Base-by-base conservation (phyloP, 2,797 vertebrate genomes). In the Rhynchotus rufescens region DNA sequence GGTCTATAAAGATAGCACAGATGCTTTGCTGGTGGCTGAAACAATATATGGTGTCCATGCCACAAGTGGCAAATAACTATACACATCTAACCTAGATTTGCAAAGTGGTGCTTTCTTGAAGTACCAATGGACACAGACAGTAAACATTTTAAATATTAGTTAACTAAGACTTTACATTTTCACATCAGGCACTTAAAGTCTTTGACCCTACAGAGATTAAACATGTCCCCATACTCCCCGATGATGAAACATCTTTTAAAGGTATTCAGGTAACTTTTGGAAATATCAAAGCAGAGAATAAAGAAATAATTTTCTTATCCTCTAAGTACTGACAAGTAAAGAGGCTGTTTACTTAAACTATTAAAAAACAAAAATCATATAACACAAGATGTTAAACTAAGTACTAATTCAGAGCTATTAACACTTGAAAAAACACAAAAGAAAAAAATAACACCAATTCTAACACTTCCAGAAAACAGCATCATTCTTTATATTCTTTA, bases 371-470 rank as follows among this genome's bases (percentile, higher is more conserved):
- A 42, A 86, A 78, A 64, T 84, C 36, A 77, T 61, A 77, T 15
- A 59, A 20, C 13, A 42, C 2, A 6, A 62, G 44, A 72, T 40
- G 34, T 88, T 62, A 49, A 80, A 34, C 64, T 34, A 57, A 78
- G 61, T 0, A 80, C 10, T 6, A 72, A 67, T 88, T 62, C 51
- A 80, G 60, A 77, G 17, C 36, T 51, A 21, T n/a, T 66, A 64
- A 78, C 15, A 52, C 28, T 15, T 68, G 56, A 66, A 84, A 92
- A 82, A 82, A 80, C 8, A 32, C 19, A 62, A 64, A 68, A 36
- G 20, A 8, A 78, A 80, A 80, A 68, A 32, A 26, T 10, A 64
- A 52, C 30, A 16, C 3, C 11, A 15, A 6, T 25, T 89, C 68
- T 40, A 76, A 51, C 34, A 83, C 15, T n/a, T 16, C 17, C 75